phyloP scores from a whole-genome alignment of 2,113 vertebrate genomes.

The Corapipo altera region DNA sequence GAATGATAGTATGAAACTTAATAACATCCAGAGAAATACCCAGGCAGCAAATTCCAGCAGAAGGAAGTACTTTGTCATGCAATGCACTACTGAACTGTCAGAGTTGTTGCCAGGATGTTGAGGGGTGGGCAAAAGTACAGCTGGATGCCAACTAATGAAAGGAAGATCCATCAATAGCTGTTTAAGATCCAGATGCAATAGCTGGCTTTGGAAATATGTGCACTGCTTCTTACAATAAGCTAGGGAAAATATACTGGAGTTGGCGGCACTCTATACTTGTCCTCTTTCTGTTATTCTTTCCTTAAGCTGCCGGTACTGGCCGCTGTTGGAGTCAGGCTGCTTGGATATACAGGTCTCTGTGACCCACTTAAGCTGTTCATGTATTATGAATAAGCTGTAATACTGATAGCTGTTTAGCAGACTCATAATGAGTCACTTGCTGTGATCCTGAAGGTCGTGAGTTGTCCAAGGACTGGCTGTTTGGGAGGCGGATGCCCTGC shows the following conservation, averaged over 20 bases:
- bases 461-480: background rate
- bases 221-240: background rate
- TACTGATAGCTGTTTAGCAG: slow-evolving; percentile 39
- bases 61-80: slow-evolving; percentile 7
- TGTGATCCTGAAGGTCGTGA: background rate
- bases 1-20: background rate
- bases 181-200: slow-evolving; percentile 2
- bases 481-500: background rate
- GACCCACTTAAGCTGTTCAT: slow-evolving; percentile 15
- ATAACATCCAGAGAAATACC: background rate
- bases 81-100: background rate
- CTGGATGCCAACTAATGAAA: background rate
- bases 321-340: background rate
- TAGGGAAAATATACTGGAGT: background rate
- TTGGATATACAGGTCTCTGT: background rate
- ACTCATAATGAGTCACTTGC: background rate
- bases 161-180: background rate
- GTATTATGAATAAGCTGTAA: slow-evolving; percentile 56
- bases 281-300: background rate
- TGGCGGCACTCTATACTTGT: background rate
- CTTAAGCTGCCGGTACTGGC: background rate
- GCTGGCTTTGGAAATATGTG: slow-evolving; percentile 3
- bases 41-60: background rate
- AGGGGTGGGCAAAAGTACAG: background rate
- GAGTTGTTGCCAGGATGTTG: slow-evolving; percentile 1